These are phyloP conservation scores for Nothoprocta perdicaria DNA, from an alignment of 2,113 vertebrate genomes.

Conservation along the genomic window DNA sequence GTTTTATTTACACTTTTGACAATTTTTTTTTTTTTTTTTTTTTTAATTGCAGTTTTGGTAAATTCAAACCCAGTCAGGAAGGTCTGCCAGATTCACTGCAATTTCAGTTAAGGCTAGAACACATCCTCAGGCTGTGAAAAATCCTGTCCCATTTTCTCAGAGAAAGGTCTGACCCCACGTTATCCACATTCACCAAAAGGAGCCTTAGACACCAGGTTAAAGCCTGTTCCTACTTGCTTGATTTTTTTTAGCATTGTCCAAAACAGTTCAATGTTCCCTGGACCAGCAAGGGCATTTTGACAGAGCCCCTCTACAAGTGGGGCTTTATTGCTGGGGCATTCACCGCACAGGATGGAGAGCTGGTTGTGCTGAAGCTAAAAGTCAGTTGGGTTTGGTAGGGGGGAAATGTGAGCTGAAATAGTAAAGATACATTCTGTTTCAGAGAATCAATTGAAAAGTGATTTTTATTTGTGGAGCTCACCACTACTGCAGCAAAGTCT, in stretches of 20 bases:
- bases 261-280: background rate
- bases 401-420: too few species aligned
- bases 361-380: too few species aligned
- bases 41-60: background rate
- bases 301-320: background rate
- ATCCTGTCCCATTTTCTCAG: background rate
- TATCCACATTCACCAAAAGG: background rate
- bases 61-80: background rate
- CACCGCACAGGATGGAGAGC: background rate
- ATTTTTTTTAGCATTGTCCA: background rate
- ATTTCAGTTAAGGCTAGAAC: background rate
- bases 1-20: background rate
- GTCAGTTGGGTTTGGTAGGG: too few species aligned
- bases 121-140: background rate
- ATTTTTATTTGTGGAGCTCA: too few species aligned
- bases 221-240: background rate
- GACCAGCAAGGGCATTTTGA: background rate
- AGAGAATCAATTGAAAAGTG: too few species aligned
- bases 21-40: background rate
- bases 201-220: background rate
- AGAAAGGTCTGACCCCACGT: background rate
- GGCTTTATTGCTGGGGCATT: background rate
- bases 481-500: too few species aligned
- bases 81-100: background rate
- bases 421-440: too few species aligned